Percentiles rank a stretch among this genome's conserved stretches.
These are phyloP conservation scores for Petrocephalus zakoni DNA, from an alignment of 2,113 vertebrate species.

Conservation along the genomic window DNA sequence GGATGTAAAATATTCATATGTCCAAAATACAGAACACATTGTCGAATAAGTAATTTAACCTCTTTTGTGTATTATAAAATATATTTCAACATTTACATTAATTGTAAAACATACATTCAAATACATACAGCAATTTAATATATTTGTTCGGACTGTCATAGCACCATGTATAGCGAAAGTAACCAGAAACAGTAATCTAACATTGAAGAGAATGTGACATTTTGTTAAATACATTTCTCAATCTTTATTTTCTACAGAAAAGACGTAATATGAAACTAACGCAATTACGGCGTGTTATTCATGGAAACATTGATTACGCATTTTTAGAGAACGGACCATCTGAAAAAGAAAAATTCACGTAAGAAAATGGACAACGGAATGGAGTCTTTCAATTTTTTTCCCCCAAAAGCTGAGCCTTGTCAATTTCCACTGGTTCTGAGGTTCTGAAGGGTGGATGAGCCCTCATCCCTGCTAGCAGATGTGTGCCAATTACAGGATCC, in stretches of 20 bases:
- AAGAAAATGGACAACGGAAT: neutral
- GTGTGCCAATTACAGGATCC: neutral
- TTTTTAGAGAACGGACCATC: slow-evolving; percentile 12
- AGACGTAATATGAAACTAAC: slow-evolving; percentile 23
- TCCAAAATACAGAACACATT: slow-evolving; percentile 27
- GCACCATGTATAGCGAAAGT: slow-evolving; percentile 50
- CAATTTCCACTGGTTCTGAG: neutral
- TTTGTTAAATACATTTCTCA: slow-evolving; percentile 29
- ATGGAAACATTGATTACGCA: slow-evolving; percentile 2
- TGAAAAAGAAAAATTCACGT: neutral
- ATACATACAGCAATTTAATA: slow-evolving; percentile 52
- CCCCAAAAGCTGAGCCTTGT: neutral
- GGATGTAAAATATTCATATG: slow-evolving; percentile 17
- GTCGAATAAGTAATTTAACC: slow-evolving; percentile 17
- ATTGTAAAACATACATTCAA: slow-evolving; percentile 57
- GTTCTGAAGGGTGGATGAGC: neutral
- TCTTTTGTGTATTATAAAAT: slow-evolving; percentile 43
- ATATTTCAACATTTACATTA: slow-evolving; percentile 53
- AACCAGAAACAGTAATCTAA: slow-evolving; percentile 31
- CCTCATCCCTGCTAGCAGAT: neutral
- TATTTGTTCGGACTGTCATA: slow-evolving; percentile 53
- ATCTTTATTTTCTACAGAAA: slow-evolving; percentile 22
- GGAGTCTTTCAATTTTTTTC: neutral
- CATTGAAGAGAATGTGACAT: slow-evolving; percentile 27
- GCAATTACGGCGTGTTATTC: slow-evolving; percentile 16